These are phyloP conservation scores for Megalopta genalis DNA, from an alignment of 1,140 invertebrate species.

Conservation along the genomic window DNA sequence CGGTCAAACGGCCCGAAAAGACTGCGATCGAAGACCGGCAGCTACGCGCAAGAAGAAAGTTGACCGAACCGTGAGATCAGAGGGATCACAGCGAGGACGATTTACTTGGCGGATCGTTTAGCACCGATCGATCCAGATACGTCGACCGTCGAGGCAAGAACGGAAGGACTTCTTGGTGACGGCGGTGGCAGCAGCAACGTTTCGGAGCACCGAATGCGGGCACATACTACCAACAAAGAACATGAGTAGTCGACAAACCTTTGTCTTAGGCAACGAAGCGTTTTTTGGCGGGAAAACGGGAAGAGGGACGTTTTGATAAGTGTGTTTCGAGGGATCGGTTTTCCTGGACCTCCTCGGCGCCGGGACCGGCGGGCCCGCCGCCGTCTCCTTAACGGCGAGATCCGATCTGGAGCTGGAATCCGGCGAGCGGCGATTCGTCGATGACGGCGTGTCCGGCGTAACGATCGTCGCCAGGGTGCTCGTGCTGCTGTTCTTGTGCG, in stretches of 20 bases:
- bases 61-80: background rate
- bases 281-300: slow-evolving; percentile 76
- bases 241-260: slow-evolving; percentile 74
- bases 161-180: background rate
- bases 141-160: slow-evolving; percentile 11
- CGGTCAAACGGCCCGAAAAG: too few species aligned
- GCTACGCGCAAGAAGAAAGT: background rate
- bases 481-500: slow-evolving; percentile 69
- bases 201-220: slow-evolving; percentile 22
- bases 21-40: too few species aligned
- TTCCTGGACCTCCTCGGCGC: slow-evolving; percentile 74
- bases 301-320: slow-evolving; percentile 81
- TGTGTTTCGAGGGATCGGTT: slow-evolving; percentile 77
- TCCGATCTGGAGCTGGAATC: background rate
- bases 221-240: slow-evolving; percentile 50
- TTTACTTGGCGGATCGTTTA: slow-evolving; percentile 1
- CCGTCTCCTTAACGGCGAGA: too few species aligned
- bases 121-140: slow-evolving; percentile 19
- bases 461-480: slow-evolving; percentile 65
- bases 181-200: slow-evolving; percentile 8
- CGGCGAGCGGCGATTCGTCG: slow-evolving; percentile 32
- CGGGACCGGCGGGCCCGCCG: slow-evolving; percentile 77
- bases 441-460: slow-evolving; percentile 52
- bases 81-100: background rate
- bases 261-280: slow-evolving; percentile 59